Base-by-base conservation (phyloP, 1,140 invertebrate species). In the Odontomachus brunneus region DNA sequence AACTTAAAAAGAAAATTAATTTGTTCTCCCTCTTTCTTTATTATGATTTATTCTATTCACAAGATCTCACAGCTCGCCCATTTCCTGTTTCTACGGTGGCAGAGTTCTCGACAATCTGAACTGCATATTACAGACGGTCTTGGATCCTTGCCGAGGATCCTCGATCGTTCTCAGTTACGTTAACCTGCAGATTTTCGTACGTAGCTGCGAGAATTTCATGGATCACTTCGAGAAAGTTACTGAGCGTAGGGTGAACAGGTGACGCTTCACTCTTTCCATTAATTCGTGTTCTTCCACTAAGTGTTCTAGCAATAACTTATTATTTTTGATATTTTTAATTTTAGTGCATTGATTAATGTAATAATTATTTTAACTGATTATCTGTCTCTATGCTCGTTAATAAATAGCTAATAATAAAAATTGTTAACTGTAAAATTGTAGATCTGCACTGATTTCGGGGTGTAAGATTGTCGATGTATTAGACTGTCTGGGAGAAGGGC, bases 221-320 rank as follows among this genome's bases (percentile, higher is more conserved):
- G 91, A 94, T 51, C 92, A 92, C 60, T 94, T 94, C 67, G 94
- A 94, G 83, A 94, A 91, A 38, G 84, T 92, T n/a, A 93, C 94
- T 0, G 94, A 94, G 59, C 88, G 89, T 26, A 91, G 84, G 63
- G 62, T 93, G 51, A 94, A 94, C 89, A 93, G 89, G 93, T 94
- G 80, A 81, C 29, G 2, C 5, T 5, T 17, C 11, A 14, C 66
- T 38, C 9, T 17, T 15, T 51, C 49, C 73, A 4, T 19, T 62
- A 26, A 7, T 4, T 38, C 9, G 4, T 3, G 1, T 49, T 67
- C 29, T 15, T 38, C 22, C 14, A n/a, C n/a, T n/a, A n/a, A n/a
- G n/a, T 33, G 29, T 5, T n/a, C n/a, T 14, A 63, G 11, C 29
- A 33, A 53, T 22, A 55, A 22, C 22, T 9, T n/a, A 55, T 22